phyloP scores from a whole-genome alignment of 2,113 vertebrate genomes.

The Myiozetetes cayanensis region DNA sequence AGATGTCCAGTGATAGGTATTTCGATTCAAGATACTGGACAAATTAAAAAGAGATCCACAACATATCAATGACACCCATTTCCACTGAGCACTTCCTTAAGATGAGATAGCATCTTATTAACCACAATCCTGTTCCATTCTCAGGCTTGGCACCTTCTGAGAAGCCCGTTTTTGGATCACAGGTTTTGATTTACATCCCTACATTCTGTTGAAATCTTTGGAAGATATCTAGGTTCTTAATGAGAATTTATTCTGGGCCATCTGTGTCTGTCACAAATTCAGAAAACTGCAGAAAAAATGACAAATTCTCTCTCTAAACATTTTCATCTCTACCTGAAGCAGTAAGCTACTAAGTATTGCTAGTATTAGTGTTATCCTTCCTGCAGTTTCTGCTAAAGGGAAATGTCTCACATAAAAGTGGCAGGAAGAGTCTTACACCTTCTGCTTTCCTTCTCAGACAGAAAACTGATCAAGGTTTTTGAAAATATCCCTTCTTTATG shows the following conservation, averaged over 20 bases:
- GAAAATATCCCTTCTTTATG: neutral
- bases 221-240: neutral
- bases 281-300: neutral
- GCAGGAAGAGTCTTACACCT: neutral
- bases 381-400: neutral
- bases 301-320: neutral
- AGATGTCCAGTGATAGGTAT: neutral
- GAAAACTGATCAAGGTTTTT: neutral
- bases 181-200: neutral
- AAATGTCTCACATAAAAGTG: neutral
- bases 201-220: neutral
- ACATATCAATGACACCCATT: neutral
- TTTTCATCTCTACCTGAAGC: neutral
- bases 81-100: neutral
- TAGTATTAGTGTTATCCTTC: neutral
- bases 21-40: neutral
- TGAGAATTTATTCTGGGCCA: neutral
- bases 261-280: neutral
- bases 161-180: neutral
- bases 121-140: neutral
- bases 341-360: neutral
- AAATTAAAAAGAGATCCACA: neutral
- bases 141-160: neutral
- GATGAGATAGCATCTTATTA: neutral
- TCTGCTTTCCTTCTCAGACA: neutral